A percentile compares a stretch with the other conserved stretches of the same genome.
These are phyloP conservation scores for Hippocampus zosterae DNA, from an alignment of 2,113 vertebrate genomes.

Conservation along the genomic window DNA sequence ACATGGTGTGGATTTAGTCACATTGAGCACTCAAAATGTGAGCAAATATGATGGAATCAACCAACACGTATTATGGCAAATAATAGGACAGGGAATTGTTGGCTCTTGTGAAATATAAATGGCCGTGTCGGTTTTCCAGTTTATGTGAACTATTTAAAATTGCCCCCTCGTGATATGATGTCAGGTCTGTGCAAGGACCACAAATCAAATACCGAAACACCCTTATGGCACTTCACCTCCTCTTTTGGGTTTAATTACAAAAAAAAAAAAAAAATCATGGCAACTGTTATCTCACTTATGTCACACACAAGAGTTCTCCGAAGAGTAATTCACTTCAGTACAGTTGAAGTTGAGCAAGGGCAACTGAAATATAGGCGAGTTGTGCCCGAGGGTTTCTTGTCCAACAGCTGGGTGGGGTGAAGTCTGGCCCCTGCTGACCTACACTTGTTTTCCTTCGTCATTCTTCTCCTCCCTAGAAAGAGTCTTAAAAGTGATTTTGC, in stretches of 20 bases:
- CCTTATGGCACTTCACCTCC: not conserved
- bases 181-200: not conserved
- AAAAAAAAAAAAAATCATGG: slow-evolving; percentile 3
- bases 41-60: not conserved
- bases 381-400: slow-evolving; percentile 22
- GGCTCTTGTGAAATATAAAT: not conserved
- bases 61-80: not conserved
- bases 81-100: not conserved
- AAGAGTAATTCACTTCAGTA: slow-evolving; percentile 10
- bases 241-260: slow-evolving; percentile 12
- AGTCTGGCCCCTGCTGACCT: slow-evolving; percentile 9
- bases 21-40: too few species aligned
- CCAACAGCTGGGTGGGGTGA: slow-evolving; percentile 27
- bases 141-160: not conserved
- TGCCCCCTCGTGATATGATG: not conserved
- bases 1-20: too few species aligned
- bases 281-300: slow-evolving; percentile 2
- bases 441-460: slow-evolving; percentile 18
- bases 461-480: slow-evolving; percentile 9
- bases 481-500: slow-evolving; percentile 5
- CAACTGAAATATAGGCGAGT: slow-evolving; percentile 11
- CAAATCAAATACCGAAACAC: not conserved
- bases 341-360: not conserved
- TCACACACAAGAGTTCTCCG: slow-evolving; percentile 11
- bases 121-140: not conserved